Percentiles rank a stretch among this genome's conserved stretches.
phyloP scores from a whole-genome alignment of 2,797 vertebrate genomes.

The Rhyacichthys aspro region DNA sequence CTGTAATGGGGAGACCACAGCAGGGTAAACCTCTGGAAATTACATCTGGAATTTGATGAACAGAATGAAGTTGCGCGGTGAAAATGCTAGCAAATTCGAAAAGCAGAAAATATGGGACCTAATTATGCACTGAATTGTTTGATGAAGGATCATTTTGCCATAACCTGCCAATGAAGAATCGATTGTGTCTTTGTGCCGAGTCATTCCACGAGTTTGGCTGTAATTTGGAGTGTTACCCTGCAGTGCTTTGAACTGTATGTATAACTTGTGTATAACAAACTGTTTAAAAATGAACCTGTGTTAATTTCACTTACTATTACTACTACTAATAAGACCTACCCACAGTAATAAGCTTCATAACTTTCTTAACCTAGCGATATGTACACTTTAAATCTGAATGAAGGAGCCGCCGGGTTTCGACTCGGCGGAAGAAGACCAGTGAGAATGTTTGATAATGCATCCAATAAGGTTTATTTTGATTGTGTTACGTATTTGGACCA shows the following conservation, averaged over 20 bases:
- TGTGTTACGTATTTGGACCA: constrained; percentile 5
- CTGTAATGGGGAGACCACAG: constrained; percentile 81
- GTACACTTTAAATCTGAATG: constrained; percentile 50
- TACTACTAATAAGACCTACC: constrained; percentile 76
- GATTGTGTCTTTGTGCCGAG: background rate
- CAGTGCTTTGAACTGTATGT: constrained; percentile 85
- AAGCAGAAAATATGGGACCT: background rate
- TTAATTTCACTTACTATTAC: constrained; percentile 80
- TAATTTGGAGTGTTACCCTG: constrained; percentile 58
- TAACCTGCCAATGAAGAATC: constrained; percentile 10
- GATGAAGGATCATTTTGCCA: constrained; percentile 9
- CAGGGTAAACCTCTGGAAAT: constrained; percentile 33
- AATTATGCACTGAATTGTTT: constrained; percentile 41
- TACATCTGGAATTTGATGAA: background rate
- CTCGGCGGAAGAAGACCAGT: constrained; percentile 39
- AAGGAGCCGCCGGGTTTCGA: constrained; percentile 38
- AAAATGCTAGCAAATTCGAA: constrained; percentile 1
- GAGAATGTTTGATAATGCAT: constrained; percentile 62
- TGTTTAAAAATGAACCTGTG: constrained; percentile 77
- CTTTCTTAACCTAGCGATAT: constrained; percentile 55
- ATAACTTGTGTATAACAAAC: constrained; percentile 83
- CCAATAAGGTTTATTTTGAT: constrained; percentile 58
- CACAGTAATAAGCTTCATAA: constrained; percentile 75
- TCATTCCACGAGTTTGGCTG: constrained; percentile 18
- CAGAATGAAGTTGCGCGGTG: background rate